Conservation (phyloP, 1,140 invertebrate species). For the Cydia splendana region DNA sequence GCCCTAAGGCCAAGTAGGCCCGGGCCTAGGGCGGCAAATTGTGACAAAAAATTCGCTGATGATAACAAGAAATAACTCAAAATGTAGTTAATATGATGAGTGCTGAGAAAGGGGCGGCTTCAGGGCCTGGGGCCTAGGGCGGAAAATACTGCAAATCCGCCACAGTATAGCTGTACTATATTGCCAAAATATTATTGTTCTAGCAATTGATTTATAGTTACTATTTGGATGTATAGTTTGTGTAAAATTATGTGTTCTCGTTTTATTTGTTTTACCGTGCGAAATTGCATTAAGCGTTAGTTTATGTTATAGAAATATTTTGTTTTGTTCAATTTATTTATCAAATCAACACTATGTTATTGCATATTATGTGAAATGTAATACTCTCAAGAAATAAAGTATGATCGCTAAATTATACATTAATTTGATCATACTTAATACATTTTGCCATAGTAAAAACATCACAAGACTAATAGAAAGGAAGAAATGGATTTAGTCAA, state of each 20-base stretch:
- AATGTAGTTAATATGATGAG: too few species aligned
- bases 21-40: too few species aligned
- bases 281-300: background rate
- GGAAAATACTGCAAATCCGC: too few species aligned
- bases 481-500: background rate
- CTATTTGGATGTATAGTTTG: background rate
- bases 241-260: constrained; percentile 6
- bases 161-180: background rate
- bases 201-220: background rate
- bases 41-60: too few species aligned
- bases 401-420: background rate
- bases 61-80: too few species aligned
- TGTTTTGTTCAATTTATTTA: constrained; percentile 19
- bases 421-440: background rate
- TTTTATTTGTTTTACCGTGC: background rate
- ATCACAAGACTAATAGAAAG: constrained; percentile 1
- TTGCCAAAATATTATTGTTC: background rate
- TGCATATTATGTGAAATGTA: background rate
- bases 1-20: too few species aligned
- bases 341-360: constrained; percentile 1
- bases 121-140: too few species aligned
- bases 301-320: constrained; percentile 11
- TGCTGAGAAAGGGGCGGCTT: too few species aligned
- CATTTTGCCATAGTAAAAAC: constrained; percentile 5
- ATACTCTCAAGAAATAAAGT: background rate